Conservation (phyloP, 2,888 invertebrate genomes). For the Chrysomela aeneicollis region DNA sequence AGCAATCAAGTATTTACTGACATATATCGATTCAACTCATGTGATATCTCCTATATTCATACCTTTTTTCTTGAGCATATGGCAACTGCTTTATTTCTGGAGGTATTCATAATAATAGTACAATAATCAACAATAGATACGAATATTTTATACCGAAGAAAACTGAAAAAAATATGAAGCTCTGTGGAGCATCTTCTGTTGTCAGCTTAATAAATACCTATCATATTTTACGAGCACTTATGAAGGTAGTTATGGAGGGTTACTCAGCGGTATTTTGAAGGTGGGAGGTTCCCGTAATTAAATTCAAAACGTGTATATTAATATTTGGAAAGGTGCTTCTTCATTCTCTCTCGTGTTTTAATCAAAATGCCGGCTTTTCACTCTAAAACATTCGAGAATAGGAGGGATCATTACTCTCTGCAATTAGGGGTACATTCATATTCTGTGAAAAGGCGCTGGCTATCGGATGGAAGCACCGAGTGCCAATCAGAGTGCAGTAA, state of each 20-base stretch:
- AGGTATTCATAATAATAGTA: too few species aligned
- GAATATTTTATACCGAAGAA: constrained; percentile 27
- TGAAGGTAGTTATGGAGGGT: constrained; percentile 33
- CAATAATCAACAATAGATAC: too few species aligned
- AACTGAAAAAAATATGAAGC: constrained; percentile 24
- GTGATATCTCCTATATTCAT: too few species aligned
- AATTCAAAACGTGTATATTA: constrained; percentile 35
- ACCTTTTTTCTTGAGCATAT: too few species aligned
- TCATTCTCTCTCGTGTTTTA: constrained; percentile 24
- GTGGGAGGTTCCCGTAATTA: constrained; percentile 27
- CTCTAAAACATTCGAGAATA: neutral
- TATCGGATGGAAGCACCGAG: neutral
- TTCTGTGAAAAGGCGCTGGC: neutral
- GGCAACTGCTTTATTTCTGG: too few species aligned
- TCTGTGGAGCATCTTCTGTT: constrained; percentile 27
- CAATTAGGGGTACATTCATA: neutral
- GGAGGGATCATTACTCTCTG: neutral
- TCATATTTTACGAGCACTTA: constrained; percentile 33
- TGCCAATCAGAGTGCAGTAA: neutral
- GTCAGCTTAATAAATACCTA: constrained; percentile 38
- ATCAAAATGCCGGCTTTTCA: constrained; percentile 16
- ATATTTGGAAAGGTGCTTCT: constrained; percentile 32
- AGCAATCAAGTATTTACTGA: too few species aligned
- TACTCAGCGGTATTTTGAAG: constrained; percentile 33
- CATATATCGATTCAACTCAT: too few species aligned